Conservation (phyloP, 2,888 invertebrate species). For the Apodemia mormo region DNA sequence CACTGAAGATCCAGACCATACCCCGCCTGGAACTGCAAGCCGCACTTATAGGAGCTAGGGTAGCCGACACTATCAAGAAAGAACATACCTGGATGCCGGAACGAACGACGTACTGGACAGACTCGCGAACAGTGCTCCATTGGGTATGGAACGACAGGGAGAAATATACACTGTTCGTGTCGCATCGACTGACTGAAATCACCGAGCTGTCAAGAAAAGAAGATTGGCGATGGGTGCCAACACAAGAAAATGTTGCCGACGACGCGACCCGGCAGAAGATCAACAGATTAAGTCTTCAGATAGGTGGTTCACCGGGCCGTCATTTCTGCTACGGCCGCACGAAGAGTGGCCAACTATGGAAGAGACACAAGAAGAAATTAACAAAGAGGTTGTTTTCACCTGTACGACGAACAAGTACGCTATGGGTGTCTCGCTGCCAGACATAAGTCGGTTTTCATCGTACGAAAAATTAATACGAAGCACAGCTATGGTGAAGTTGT, state of each 20-base stretch:
- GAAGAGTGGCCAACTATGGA: too few species aligned
- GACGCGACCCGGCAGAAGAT: not conserved
- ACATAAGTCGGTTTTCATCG: too few species aligned
- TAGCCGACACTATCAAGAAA: not conserved
- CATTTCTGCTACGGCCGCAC: too few species aligned
- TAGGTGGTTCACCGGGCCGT: too few species aligned
- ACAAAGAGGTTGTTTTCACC: too few species aligned
- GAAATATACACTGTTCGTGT: slow-evolving; percentile 24
- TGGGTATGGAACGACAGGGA: slow-evolving; percentile 31
- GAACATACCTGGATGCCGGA: not conserved
- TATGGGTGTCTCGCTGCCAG: too few species aligned
- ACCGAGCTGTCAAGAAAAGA: not conserved
- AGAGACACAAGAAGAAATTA: too few species aligned
- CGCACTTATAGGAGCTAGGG: not conserved
- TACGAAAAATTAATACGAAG: too few species aligned
- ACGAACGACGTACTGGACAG: slow-evolving; percentile 3
- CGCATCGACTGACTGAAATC: slow-evolving; percentile 23
- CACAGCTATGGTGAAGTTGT: too few species aligned
- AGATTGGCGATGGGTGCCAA: not conserved
- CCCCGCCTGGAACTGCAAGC: not conserved
- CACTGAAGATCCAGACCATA: not conserved
- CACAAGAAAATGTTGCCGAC: not conserved
- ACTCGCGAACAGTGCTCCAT: slow-evolving; percentile 18
- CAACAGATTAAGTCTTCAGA: too few species aligned
- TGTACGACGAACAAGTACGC: too few species aligned